Base-by-base conservation (phyloP, 2,888 invertebrate genomes). In the Platypus cylindrus region DNA sequence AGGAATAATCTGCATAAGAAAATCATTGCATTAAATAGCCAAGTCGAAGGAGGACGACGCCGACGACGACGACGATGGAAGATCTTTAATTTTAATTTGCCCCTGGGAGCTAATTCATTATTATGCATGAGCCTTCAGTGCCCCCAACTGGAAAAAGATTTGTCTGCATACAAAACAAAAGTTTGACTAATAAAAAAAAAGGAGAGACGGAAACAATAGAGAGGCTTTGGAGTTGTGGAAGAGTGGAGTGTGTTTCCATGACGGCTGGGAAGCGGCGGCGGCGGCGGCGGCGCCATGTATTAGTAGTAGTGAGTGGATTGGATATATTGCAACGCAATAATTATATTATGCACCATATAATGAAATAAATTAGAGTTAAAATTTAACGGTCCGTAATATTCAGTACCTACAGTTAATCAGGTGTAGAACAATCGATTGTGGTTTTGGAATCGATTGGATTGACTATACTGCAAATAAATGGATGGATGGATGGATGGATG, bases 31-130 rank as follows among this genome's bases (percentile, higher is more conserved):
- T 56, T 60, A 62, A 62, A 63, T 61, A 59, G 60, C 54, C 58
- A 62, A 63, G 59, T 62, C 62, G 60, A 59, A 56, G 62, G 61
- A 60, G 59, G 57, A 56, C 53, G 48, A 54, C 12, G 27, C 27
- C 15, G 7, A n/a, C n/a, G n/a, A n/a, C n/a, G n/a, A n/a, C n/a
- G n/a, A 36, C 35, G 39, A 34, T 34, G 34, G 49, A n/a, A 56
- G 59, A 60, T 56, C 60, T 61, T 62, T 62, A 62, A 62, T 62
- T 62, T 62, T 63, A 63, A 63, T 63, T 62, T 59, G 57, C 62
- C 62, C 62, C 49, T 47, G 62, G 62, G 62, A 63, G 51, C 59
- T 61, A 59, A 63, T 63, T 63, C 63, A 63, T 63, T 63, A 62
- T 57, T 63, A 63, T 63, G 63, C 63, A 63, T 63, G 62, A 63